Base-by-base conservation (phyloP, 2,113 vertebrate species). In the Hymenochirus boettgeri region DNA sequence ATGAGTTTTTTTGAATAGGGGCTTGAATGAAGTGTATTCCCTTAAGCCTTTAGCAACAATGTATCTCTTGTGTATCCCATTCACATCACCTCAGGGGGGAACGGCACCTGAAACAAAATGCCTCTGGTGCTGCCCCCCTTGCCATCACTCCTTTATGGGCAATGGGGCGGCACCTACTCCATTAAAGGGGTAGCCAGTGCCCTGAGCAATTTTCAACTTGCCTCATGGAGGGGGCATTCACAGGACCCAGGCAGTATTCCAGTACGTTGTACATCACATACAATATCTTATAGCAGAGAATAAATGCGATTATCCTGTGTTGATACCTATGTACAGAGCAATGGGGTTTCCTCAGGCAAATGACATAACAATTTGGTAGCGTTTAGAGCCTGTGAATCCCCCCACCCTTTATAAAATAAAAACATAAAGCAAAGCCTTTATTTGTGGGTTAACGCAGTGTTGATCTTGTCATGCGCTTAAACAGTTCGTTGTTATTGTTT, bases 381-480 rank as follows among this genome's bases (percentile, higher is more conserved):
- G 76, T 63, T 66, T 74, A n/a, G n/a, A n/a, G n/a, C n/a, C n/a
- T 80, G 76, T 72, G 70, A 76, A 76, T 83, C 75, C 78, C 79
- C 76, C 79, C 79, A 75, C 33, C 33, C 33, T 3, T 12, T 52
- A 61, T 67, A 61, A 42, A 46, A 52, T 24, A 47, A 65, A 69
- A 73, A 69, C n/a, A n/a, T n/a, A 76, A 79, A 78, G 77, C 1
- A 21, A 62, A 75, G 79, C 78, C 55, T 80, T 80, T 80, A 55
- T 79, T 79, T 79, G 73, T 60, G 73, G 42, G 26, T 59, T 78
- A 87, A 83, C 9, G 52, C 77, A 77, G 74, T 70, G 76, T 79
- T 80, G 85, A 83, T 42, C 57, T 26, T 42, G 78, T 85, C 81
- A 87, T 88, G 86, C 85, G 74, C 80, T 85, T 79, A 82, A 77